Base-by-base conservation (phyloP, 2,888 invertebrate species). In the Idaea biselata region DNA sequence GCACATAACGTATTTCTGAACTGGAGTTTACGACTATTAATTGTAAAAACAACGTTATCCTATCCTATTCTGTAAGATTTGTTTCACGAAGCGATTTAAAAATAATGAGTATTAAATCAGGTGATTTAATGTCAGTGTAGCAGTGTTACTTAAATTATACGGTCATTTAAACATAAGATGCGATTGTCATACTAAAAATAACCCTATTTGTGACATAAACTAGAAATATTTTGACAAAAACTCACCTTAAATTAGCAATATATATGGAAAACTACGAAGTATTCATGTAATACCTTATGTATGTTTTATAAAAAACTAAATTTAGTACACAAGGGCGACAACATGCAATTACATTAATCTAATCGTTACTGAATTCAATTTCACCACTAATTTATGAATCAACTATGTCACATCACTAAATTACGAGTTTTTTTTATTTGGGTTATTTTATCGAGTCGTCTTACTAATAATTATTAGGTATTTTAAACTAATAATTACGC, bases 381-480 rank as follows among this genome's bases (percentile, higher is more conserved):
- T 66, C 66, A 66, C 67, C 61, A 67, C 58, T 70, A 60, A 70
- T 76, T 72, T 67, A 68, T 69, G 68, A 66, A 68, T 66, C 61
- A 68, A 63, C 60, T 67, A 73, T 76, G 74, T 78, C 85, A 87
- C 87, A 83, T 83, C 84, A 87, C 87, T 83, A 68, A 11, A 0
- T 25, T 75, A 79, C 65, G 66, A 73, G 71, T 65, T 68, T 71
- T 66, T 70, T 78, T 69, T 68, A 73, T 67, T 68, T 70, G 66
- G 65, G 68, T 76, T 68, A 74, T 74, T 75, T 65, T 69, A 62
- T 75, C 73, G 72, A 72, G 66, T 68, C 66, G 66, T 68, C 69
- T 75, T 78, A 74, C 70, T 81, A 74, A 80, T 73, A 74, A 79
- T 73, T 64, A 74, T 70, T 62, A 68, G 73, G 62, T 62, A 74